Evolutionary conservation across 2,888 invertebrate species (phyloP).

Genomic region (Meteorus colon): DNA sequence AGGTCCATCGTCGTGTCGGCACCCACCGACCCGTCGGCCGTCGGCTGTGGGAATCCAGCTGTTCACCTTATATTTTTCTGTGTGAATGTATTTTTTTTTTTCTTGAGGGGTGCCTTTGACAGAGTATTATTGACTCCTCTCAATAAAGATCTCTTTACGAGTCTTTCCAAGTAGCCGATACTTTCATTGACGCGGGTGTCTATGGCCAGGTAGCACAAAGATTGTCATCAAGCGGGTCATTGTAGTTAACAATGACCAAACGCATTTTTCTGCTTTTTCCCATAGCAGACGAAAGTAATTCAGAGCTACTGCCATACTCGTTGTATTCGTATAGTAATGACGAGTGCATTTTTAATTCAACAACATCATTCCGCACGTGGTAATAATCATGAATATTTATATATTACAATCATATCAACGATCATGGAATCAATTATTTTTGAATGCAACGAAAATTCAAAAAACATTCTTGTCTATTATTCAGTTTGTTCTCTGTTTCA

Average conservation of each 20-base stretch:
- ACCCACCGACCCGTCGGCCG: slow-evolving; percentile 63
- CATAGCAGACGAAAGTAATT: slow-evolving; percentile 48
- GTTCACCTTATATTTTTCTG: slow-evolving; percentile 46
- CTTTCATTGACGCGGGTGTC: slow-evolving; percentile 48
- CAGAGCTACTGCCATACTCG: slow-evolving; percentile 38
- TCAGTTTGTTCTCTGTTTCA: not conserved
- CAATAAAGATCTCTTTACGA: slow-evolving; percentile 56
- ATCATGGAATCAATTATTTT: not conserved
- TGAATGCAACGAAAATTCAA: not conserved
- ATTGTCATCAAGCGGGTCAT: slow-evolving; percentile 67
- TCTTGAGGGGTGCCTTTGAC: not conserved
- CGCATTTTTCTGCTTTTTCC: slow-evolving; percentile 6
- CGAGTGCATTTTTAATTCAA: not conserved
- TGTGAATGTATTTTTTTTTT: slow-evolving; percentile 16
- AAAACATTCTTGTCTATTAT: not conserved
- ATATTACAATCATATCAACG: not conserved
- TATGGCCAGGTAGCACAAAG: slow-evolving; percentile 63
- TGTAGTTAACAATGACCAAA: slow-evolving; percentile 63
- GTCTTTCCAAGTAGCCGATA: slow-evolving; percentile 48
- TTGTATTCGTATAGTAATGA: not conserved
- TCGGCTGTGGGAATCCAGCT: slow-evolving; percentile 66
- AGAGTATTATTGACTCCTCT: slow-evolving; percentile 55
- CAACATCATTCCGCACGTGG: not conserved
- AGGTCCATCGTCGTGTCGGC: slow-evolving; percentile 81
- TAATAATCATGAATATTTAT: not conserved